Evolutionary conservation across 2,797 vertebrate species (phyloP).

Genomic region (Amblyraja radiata): DNA sequence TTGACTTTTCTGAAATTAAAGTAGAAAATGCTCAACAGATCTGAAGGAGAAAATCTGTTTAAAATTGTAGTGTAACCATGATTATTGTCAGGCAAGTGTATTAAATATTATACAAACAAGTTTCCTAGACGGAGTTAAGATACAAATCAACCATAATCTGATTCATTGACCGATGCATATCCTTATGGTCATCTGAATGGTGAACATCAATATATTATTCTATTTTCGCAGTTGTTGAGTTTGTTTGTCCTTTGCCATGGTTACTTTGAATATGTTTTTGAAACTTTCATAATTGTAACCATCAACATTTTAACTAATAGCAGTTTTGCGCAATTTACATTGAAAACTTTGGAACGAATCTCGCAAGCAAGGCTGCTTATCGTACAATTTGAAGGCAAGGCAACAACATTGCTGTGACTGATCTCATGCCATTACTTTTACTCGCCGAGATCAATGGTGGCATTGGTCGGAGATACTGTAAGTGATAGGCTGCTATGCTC

Average conservation of each 20-base stretch:
- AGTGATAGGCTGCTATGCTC: background rate
- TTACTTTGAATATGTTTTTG: background rate
- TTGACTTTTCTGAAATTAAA: background rate
- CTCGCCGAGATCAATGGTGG: background rate
- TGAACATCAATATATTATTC: background rate
- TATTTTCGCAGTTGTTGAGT: background rate
- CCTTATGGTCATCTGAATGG: background rate
- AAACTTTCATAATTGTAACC: background rate
- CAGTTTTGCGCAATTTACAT: background rate
- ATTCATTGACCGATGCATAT: background rate
- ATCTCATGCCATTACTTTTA: background rate
- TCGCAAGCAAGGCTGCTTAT: background rate
- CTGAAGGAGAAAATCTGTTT: background rate
- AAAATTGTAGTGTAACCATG: background rate
- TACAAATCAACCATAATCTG: background rate
- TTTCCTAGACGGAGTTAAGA: background rate
- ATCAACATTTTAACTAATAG: background rate
- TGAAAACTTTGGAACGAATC: background rate
- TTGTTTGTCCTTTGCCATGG: background rate
- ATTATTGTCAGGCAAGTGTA: background rate
- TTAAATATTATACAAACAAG: too few relatives aligned
- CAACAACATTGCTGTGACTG: background rate
- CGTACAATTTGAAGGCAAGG: background rate
- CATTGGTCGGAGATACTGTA: background rate
- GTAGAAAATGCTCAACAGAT: background rate